These are phyloP conservation scores for Nyctibius grandis DNA, from an alignment of 2,797 vertebrate species.

Conservation along the genomic window DNA sequence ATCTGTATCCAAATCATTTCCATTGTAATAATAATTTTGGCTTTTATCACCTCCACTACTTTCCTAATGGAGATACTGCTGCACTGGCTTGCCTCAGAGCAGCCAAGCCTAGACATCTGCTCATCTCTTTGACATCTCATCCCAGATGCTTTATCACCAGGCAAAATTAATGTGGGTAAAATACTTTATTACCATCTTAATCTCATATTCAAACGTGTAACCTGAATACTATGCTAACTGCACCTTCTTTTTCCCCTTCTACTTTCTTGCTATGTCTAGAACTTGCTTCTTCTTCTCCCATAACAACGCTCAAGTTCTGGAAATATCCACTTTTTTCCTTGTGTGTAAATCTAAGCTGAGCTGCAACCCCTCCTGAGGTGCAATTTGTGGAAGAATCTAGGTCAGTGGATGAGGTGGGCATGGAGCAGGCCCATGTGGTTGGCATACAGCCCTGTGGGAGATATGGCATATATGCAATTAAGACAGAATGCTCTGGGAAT, in stretches of 20 bases:
- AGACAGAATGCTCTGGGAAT: conserved; percentile 68
- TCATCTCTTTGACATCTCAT: conserved; percentile 63
- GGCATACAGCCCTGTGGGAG: conserved; percentile 60
- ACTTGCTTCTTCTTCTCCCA: neutral
- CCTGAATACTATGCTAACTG: neutral
- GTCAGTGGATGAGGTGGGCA: conserved; percentile 49
- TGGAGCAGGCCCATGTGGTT: conserved; percentile 56
- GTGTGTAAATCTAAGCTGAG: neutral
- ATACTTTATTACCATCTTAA: conserved; percentile 12
- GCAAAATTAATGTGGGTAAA: conserved; percentile 32
- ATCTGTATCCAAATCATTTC: conserved; percentile 7
- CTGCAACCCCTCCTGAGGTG: conserved; percentile 5
- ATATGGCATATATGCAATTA: conserved; percentile 60
- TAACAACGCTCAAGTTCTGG: neutral
- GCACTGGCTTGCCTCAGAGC: conserved; percentile 36
- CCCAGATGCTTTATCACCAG: conserved; percentile 60
- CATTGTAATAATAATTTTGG: conserved; percentile 46
- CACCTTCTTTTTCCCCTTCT: neutral
- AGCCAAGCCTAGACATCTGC: conserved; percentile 58
- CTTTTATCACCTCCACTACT: neutral
- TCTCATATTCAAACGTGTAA: neutral
- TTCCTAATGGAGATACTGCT: conserved; percentile 22
- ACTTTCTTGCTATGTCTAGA: neutral
- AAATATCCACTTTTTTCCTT: neutral
- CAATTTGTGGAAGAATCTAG: conserved; percentile 30